These are phyloP conservation scores for Bufo bufo DNA, from an alignment of 2,113 vertebrate species.

Conservation along the genomic window DNA sequence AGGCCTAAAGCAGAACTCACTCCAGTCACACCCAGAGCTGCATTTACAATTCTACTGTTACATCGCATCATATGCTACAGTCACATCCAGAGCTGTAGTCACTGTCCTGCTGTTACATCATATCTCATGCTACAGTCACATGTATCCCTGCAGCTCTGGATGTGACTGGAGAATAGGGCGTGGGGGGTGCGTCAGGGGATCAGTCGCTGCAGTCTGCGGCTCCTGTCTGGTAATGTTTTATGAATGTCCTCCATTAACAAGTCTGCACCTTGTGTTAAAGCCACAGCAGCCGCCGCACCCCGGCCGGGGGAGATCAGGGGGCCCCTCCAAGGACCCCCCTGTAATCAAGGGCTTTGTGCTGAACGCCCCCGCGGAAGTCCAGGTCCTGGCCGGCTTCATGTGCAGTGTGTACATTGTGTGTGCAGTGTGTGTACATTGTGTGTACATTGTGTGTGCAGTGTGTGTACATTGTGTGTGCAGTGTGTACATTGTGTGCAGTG, in stretches of 20 bases:
- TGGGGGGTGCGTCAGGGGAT: neutral
- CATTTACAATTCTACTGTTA: no score
- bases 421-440: neutral
- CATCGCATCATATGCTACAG: no score
- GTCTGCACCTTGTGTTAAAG: neutral
- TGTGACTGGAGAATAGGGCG: no score
- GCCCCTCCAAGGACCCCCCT: slow-evolving; percentile 36
- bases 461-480: no score
- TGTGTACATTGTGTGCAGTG: no score
- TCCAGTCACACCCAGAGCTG: no score
- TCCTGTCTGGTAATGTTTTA: neutral
- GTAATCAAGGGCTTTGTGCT: slow-evolving; percentile 38
- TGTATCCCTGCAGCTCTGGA: no score
- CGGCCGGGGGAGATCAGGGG: slow-evolving; percentile 10
- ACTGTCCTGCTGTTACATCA: no score
- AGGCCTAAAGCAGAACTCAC: no score
- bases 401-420: slow-evolving; percentile 13
- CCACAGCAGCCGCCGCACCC: neutral
- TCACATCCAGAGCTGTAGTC: no score
- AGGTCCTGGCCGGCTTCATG: slow-evolving; percentile 51
- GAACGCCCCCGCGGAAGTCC: slow-evolving; percentile 7
- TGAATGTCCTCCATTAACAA: neutral
- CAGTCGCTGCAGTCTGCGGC: neutral
- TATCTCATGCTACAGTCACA: no score
- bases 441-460: no score